Base-by-base conservation (phyloP, 2,797 vertebrate genomes). In the Dermochelys coriacea region DNA sequence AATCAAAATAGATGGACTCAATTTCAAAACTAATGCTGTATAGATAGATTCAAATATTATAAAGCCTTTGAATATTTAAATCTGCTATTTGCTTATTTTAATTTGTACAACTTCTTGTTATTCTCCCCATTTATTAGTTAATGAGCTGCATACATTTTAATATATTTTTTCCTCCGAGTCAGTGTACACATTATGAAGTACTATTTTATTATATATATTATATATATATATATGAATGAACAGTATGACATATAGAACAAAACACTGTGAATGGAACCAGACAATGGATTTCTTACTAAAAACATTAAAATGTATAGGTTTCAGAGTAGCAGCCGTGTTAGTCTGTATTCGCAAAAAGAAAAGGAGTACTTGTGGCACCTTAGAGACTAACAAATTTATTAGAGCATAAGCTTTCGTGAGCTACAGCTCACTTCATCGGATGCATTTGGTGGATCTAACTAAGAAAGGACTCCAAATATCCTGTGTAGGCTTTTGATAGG, bases 1-100 rank as follows among this genome's bases (percentile, higher is more conserved):
- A 88, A 95, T 89, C 91, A 87, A 93, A 96, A 94, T n/a, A 96
- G 54, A 41, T 54, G 84, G 79, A 75, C 94, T 93, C 87, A 86
- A 52, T 64, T 50, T 68, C 82, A 82, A 34, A 37, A 55, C 8
- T 86, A 34, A 94, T 71, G 61, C 52, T 88, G 14, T 45, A 54
- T 12, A 95, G 82, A 64, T 11, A 88, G 71, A 77, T 1, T 0
- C 31, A 83, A 52, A 34, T 45, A 57, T 51, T 86, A 9, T 6
- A n/a, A n/a, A n/a, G n/a, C n/a, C n/a, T n/a, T n/a, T n/a, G n/a
- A n/a, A n/a, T n/a, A n/a, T n/a, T n/a, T n/a, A n/a, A n/a, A n/a
- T n/a, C n/a, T n/a, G n/a, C n/a, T n/a, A n/a, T n/a, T n/a, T n/a
- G n/a, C n/a, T n/a, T n/a, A n/a, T n/a, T n/a, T n/a, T n/a, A n/a